Conservation (phyloP, 2,888 invertebrate species). For the Lithophane semibrunnea region DNA sequence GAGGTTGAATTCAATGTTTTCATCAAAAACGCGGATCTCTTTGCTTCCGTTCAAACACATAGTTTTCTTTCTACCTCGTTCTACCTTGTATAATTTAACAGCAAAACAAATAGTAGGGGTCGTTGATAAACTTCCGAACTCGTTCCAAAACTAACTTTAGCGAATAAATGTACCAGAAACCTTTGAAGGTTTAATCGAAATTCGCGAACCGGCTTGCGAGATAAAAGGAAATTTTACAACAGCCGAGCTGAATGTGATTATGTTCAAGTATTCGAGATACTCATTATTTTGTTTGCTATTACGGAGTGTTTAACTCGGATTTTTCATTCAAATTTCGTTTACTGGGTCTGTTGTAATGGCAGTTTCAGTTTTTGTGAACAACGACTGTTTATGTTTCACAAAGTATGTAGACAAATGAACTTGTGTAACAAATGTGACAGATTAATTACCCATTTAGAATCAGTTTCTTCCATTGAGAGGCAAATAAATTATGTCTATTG, state of each 20-base stretch:
- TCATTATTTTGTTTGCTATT: slow-evolving; percentile 60
- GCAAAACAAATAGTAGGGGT: slow-evolving; percentile 69
- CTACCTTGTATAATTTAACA: not conserved
- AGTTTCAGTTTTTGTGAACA: not conserved
- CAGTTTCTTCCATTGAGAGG: not conserved
- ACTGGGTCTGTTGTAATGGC: not conserved
- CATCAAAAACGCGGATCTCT: not conserved
- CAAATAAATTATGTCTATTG: not conserved
- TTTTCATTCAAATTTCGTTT: slow-evolving; percentile 30
- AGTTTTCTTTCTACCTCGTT: not conserved
- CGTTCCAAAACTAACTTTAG: slow-evolving; percentile 79
- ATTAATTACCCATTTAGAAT: too few species aligned
- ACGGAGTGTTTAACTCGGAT: slow-evolving; percentile 37
- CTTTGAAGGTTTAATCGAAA: slow-evolving; percentile 84
- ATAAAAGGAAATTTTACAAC: slow-evolving; percentile 80
- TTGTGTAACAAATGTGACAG: too few species aligned
- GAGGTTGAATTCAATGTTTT: not conserved
- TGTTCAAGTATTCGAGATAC: slow-evolving; percentile 58
- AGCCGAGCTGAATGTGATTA: slow-evolving; percentile 73
- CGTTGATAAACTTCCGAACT: slow-evolving; percentile 77
- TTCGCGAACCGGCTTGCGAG: slow-evolving; percentile 72
- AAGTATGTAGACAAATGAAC: too few species aligned
- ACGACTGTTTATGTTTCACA: too few species aligned
- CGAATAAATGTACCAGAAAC: slow-evolving; percentile 86
- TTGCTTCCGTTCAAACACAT: not conserved